Evolutionary conservation across 2,113 vertebrate species (phyloP).

Genomic region (Cavia aperea): DNA sequence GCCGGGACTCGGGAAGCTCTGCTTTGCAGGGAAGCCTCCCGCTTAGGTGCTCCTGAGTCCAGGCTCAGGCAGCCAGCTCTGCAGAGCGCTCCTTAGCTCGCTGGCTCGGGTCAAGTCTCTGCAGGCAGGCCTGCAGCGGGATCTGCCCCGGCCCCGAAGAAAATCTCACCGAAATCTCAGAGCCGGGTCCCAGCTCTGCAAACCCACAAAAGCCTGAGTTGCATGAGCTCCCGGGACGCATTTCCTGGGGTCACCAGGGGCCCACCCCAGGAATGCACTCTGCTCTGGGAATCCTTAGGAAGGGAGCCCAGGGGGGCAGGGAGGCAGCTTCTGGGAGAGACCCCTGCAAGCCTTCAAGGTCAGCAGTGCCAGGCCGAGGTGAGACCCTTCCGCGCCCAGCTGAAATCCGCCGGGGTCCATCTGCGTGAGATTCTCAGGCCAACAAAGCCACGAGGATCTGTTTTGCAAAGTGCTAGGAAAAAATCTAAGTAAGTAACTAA

Average conservation of each 20-base stretch:
- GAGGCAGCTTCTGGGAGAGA: too few relatives aligned
- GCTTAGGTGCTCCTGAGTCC: too few relatives aligned
- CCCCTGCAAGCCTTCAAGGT: not conserved
- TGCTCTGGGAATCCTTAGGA: not conserved
- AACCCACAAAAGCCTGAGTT: not conserved
- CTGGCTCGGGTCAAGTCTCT: too few relatives aligned
- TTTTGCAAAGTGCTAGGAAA: not conserved
- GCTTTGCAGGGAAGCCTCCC: too few relatives aligned
- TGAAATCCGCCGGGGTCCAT: not conserved
- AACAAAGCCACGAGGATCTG: not conserved
- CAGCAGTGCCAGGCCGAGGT: too few relatives aligned
- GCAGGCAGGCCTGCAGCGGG: not conserved
- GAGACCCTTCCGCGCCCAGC: too few relatives aligned
- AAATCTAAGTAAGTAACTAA: not conserved
- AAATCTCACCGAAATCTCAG: not conserved
- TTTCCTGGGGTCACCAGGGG: not conserved
- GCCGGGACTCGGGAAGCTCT: too few relatives aligned
- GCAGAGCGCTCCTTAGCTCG: too few relatives aligned
- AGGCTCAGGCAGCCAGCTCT: too few relatives aligned
- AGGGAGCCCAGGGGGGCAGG: not conserved
- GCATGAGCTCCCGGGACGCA: accelerated
- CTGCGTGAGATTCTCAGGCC: not conserved
- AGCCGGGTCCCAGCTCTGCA: too few relatives aligned
- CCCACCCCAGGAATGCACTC: not conserved
- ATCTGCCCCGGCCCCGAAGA: not conserved